Base-by-base conservation (phyloP, 2,113 vertebrate genomes). In the Dasyornis broadbenti region DNA sequence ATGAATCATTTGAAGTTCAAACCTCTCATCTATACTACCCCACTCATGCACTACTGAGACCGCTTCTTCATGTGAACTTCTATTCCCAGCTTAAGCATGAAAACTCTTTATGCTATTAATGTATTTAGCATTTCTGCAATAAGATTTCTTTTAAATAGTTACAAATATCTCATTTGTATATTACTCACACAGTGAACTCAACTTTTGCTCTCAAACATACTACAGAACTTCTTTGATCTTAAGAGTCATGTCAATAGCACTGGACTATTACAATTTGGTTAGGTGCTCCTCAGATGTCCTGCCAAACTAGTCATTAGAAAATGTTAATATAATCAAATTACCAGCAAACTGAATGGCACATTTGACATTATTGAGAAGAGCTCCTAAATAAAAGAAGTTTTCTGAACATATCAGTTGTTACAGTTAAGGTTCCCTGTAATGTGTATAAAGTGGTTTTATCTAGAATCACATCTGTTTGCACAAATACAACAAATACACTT, bases 301-400 rank as follows among this genome's bases (percentile, higher is more conserved):
- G 89, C 64, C 88, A 95, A 96, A 93, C 56, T 13, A 72, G 54
- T 86, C 47, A 86, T 92, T 88, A 96, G 71, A 83, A 96, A 95
- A 95, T 78, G 54, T 61, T 76, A 50, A 89, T 53, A 27, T 60
- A 90, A 95, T 52, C 42, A 89, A 78, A 88, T 86, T 57, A 73
- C 14, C 40, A 66, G 73, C 53, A 92, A 84, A 84, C 39, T 47
- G 61, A 85, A 77, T 56, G 63, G 30, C 53, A 89, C 10, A 45
- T 60, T 68, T 49, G 77, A 70, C 63, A 47, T 68, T 61, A 76
- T 10, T 86, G 68, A 90, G 57, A 95, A 90, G 63, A 85, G 52
- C 23, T 77, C 68, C 23, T 39, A 82, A 69, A 57, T 54, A 63
- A 42, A 42, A 72, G 28, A 78, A 45, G 28, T 57, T 54, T 95